Evolutionary conservation across 2,888 invertebrate genomes (phyloP).

Genomic region (Thymelicus lineola): DNA sequence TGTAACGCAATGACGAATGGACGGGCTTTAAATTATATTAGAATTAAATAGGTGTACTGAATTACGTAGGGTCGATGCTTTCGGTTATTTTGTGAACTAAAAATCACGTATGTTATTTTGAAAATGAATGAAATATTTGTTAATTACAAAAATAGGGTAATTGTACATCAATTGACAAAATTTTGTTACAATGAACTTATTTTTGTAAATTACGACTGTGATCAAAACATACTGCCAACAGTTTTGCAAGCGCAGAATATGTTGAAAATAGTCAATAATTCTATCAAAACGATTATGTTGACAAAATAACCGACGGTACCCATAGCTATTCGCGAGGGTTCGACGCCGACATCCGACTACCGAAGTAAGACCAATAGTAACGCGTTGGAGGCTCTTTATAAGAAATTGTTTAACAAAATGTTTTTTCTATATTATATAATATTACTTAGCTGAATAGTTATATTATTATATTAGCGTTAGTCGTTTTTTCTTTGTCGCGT

Average conservation of each 20-base stretch:
- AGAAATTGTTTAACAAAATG: constrained; percentile 6
- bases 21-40: constrained; percentile 13
- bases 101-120: too few species aligned
- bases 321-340: neutral
- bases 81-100: neutral
- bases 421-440: constrained; percentile 29
- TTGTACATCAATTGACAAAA: too few species aligned
- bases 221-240: neutral
- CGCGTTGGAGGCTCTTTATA: constrained; percentile 1
- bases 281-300: neutral
- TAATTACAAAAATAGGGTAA: too few species aligned
- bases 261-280: too few species aligned
- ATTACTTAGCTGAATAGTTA: constrained; percentile 25
- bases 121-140: too few species aligned
- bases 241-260: too few species aligned
- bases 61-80: neutral
- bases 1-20: neutral
- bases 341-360: constrained; percentile 22
- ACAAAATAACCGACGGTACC: neutral
- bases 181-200: neutral
- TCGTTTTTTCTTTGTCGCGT: constrained; percentile 27
- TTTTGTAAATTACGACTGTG: neutral
- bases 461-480: constrained; percentile 26
- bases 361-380: neutral
- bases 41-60: neutral